phyloP scores from a whole-genome alignment of 2,113 vertebrate species.

The Scomber japonicus region DNA sequence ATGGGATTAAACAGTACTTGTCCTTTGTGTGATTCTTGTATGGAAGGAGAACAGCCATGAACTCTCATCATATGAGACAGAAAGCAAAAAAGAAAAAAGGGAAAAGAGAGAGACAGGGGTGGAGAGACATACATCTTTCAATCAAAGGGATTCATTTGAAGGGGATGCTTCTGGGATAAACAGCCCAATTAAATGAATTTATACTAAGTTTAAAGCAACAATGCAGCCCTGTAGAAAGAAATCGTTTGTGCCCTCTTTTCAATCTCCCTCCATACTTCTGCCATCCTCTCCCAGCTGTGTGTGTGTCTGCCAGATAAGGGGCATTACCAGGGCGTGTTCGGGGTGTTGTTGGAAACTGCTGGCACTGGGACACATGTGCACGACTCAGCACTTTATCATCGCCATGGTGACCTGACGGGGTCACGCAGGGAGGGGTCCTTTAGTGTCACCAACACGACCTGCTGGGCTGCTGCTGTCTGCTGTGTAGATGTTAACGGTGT shows the following conservation, averaged over 20 bases:
- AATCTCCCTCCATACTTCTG: conserved; percentile 21
- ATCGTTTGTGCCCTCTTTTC: conserved; percentile 18
- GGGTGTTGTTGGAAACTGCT: conserved; percentile 77
- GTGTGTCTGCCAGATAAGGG: conserved; percentile 78
- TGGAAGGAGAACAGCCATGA: conserved; percentile 55
- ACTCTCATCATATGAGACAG: conserved; percentile 39
- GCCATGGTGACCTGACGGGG: conserved; percentile 63
- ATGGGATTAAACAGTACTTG: conserved; percentile 77
- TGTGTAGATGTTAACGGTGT: conserved; percentile 40
- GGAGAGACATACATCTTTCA: conserved; percentile 24
- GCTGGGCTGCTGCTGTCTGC: conserved; percentile 45
- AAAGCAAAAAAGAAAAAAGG: background rate
- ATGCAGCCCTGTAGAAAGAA: conserved; percentile 35
- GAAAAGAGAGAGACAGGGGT: background rate
- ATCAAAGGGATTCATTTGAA: conserved; percentile 25
- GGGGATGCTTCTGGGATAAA: conserved; percentile 14
- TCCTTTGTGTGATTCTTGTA: conserved; percentile 73
- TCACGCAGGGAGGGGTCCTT: conserved; percentile 63
- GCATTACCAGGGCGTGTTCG: conserved; percentile 74
- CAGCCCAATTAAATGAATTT: conserved; percentile 42
- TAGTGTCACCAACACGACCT: conserved; percentile 59
- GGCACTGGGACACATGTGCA: conserved; percentile 72
- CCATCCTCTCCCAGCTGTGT: conserved; percentile 75
- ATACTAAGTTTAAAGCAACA: conserved; percentile 39
- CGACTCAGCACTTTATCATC: conserved; percentile 78